Conservation (phyloP, 1,140 invertebrate genomes). For the Drosophila biarmipes region DNA sequence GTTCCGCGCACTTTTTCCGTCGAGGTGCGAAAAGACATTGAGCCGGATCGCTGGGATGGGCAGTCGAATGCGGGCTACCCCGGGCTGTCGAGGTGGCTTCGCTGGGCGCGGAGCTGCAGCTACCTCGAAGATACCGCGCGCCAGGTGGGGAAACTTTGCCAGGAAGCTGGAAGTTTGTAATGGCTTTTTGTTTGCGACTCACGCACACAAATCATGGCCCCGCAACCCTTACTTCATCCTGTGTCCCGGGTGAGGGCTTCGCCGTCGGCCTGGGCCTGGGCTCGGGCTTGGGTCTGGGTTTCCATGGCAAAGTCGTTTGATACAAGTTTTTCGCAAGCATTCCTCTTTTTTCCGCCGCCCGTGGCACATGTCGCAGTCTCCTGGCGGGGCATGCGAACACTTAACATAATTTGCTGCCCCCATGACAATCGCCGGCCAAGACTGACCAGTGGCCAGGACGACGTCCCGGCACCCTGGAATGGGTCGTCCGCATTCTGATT, state of each 20-base stretch:
- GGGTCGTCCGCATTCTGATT: constrained; percentile 23
- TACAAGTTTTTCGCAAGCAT: constrained; percentile 53
- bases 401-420: constrained; percentile 55
- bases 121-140: constrained; percentile 8
- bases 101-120: neutral
- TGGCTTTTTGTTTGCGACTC: constrained; percentile 71
- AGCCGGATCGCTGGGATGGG: neutral
- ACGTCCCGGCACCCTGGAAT: constrained; percentile 16
- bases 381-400: constrained; percentile 19
- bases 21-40: constrained; percentile 53
- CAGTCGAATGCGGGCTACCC: neutral
- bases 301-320: constrained; percentile 54
- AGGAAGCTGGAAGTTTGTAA: constrained; percentile 53
- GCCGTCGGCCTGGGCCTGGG: too few relatives aligned
- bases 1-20: constrained; percentile 58
- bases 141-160: constrained; percentile 32
- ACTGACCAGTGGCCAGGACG: constrained; percentile 70
- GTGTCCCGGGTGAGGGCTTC: too few relatives aligned
- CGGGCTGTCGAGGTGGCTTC: too few relatives aligned
- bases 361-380: constrained; percentile 5
- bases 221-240: constrained; percentile 23
- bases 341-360: constrained; percentile 6
- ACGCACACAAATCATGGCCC: constrained; percentile 41
- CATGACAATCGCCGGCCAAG: constrained; percentile 49
- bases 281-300: neutral